Evolutionary conservation across 2,888 invertebrate genomes (phyloP).

Genomic region (Dicranocentrus wangi): DNA sequence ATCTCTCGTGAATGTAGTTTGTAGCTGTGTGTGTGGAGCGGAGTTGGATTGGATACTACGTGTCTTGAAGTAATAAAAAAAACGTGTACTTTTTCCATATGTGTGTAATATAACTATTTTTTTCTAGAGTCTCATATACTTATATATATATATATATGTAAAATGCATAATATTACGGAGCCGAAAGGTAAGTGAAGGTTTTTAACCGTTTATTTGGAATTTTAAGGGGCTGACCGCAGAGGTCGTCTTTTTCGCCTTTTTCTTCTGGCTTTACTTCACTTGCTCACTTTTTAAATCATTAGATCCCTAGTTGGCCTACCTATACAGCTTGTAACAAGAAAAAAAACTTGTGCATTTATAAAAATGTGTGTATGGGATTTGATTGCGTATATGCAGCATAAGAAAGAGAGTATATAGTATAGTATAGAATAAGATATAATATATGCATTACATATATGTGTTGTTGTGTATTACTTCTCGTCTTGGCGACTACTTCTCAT

Average conservation of each 20-base stretch:
- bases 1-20: not conserved
- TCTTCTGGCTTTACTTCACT: not conserved
- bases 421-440: too few relatives aligned
- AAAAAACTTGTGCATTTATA: too few relatives aligned
- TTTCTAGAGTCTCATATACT: too few relatives aligned
- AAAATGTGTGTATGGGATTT: too few relatives aligned
- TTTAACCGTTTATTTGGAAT: constrained; percentile 52
- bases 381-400: too few relatives aligned
- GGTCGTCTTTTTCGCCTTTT: constrained; percentile 54
- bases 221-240: constrained; percentile 49
- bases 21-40: not conserved
- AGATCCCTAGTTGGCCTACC: constrained; percentile 38
- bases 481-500: too few relatives aligned
- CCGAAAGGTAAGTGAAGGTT: constrained; percentile 7
- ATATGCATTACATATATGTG: too few relatives aligned
- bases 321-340: constrained; percentile 26
- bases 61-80: not conserved
- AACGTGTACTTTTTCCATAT: not conserved
- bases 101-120: not conserved
- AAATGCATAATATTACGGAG: constrained; percentile 1
- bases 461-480: too few relatives aligned
- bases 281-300: constrained; percentile 47
- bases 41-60: too few relatives aligned
- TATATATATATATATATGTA: too few relatives aligned
- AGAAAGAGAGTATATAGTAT: too few relatives aligned